Base-by-base conservation (phyloP, 2,888 invertebrate genomes). In the Hofmannophila pseudospretella region DNA sequence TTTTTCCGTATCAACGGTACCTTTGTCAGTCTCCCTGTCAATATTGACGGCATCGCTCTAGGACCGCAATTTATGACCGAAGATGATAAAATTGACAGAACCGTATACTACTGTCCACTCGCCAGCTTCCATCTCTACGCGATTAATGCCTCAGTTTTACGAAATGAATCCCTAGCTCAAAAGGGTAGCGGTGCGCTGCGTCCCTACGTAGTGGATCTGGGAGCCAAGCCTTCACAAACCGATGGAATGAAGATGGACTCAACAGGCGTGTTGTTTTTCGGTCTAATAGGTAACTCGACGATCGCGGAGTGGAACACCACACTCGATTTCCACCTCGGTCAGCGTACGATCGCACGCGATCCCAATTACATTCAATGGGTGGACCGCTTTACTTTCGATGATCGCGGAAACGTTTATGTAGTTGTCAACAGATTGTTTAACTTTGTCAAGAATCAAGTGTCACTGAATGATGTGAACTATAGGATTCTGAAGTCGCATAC, bases 181-280 rank as follows among this genome's bases (percentile, higher is more conserved):
- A 61, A 56, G 37, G 69, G 67, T 5, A 67, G 74, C 3, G 70
- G 72, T 30, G 73, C 74, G 5, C 45, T 85, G 4, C 71, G 78
- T n/a, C 72, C 80, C 0, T 74, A 86, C 42, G 88, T 93, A 0
- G 81, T 71, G 4, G 89, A 91, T 44, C 67, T 91, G 26, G 93
- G 92, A 0, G 56, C 71, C 0, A 93, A 92, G 60, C 67, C 84
- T 0, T 92, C 93, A 0, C 92, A 93, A 66, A 90, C 91, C 0
- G 93, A 92, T 54, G 93, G 93, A 0, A 93, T 94, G 92, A 88
- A 90, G 42, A 92, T 93, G 92, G 92, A 93, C 50, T 89, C 91
- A 9, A 75, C 80, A 10, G 93, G 93, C 2, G 67, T 89, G 3
- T 78, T 94, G 7, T 94, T 92, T 73, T 93, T 89, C 66, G 93